A percentile compares a stretch with the other conserved stretches of the same genome.
Conservation (phyloP, 2,888 invertebrate species). For the Idaea dimidiata region DNA sequence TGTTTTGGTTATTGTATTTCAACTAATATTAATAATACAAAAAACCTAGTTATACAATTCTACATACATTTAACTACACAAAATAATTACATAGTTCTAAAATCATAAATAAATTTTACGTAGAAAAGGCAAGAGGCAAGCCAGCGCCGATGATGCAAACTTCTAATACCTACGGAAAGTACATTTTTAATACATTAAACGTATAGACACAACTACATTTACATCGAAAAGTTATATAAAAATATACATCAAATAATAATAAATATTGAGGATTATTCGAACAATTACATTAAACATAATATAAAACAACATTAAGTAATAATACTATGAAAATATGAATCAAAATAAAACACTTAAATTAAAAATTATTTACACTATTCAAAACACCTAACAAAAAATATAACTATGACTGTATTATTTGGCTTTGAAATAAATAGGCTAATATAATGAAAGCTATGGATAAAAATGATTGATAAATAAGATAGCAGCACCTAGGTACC, state of each 20-base stretch:
- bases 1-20: slow-evolving; percentile 44
- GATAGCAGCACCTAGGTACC: neutral
- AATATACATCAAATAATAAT: slow-evolving; percentile 75
- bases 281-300: slow-evolving; percentile 68
- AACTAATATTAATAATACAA: slow-evolving; percentile 47
- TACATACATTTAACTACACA: slow-evolving; percentile 36
- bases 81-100: slow-evolving; percentile 33
- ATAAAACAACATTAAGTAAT: slow-evolving; percentile 66
- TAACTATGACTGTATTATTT: slow-evolving; percentile 80
- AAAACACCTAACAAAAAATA: slow-evolving; percentile 69
- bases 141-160: slow-evolving; percentile 61
- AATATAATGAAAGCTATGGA: slow-evolving; percentile 77
- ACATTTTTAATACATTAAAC: slow-evolving; percentile 49
- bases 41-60: slow-evolving; percentile 32
- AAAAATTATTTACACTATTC: slow-evolving; percentile 74
- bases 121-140: slow-evolving; percentile 48
- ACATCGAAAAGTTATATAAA: slow-evolving; percentile 62
- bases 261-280: slow-evolving; percentile 65
- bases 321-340: slow-evolving; percentile 70
- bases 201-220: slow-evolving; percentile 57
- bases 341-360: slow-evolving; percentile 71
- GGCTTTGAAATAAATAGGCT: slow-evolving; percentile 80
- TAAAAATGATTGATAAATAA: slow-evolving; percentile 20
- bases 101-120: slow-evolving; percentile 23
- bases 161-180: slow-evolving; percentile 35